Evolutionary conservation across 2,113 vertebrate species (phyloP).

Genomic region (Gambusia affinis): DNA sequence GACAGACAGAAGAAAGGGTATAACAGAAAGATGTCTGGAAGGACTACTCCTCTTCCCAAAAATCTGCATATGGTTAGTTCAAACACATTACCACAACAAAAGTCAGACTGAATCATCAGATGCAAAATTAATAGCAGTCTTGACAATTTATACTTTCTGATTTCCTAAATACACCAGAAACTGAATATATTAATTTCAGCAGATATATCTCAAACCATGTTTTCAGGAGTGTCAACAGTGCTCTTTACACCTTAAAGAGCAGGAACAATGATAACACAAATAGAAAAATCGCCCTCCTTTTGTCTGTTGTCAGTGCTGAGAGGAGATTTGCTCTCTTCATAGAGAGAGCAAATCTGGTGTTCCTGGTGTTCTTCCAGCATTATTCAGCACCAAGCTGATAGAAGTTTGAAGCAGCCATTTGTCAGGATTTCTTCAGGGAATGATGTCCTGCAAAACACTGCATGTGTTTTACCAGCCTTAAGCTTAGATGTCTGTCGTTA

Average conservation of each 20-base stretch:
- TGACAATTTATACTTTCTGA: slow-evolving; percentile 28
- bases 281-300: slow-evolving; percentile 19
- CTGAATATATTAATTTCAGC: slow-evolving; percentile 18
- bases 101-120: slow-evolving; percentile 17
- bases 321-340: slow-evolving; percentile 41
- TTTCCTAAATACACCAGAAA: slow-evolving; percentile 12
- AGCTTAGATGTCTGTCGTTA: slow-evolving; percentile 39
- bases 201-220: slow-evolving; percentile 36
- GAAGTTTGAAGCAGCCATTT: slow-evolving; percentile 42
- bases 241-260: background rate
- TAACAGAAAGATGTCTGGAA: slow-evolving; percentile 3
- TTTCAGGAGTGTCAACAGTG: background rate
- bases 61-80: background rate
- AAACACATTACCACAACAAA: slow-evolving; percentile 7
- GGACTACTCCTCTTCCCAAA: background rate
- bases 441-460: slow-evolving; percentile 35
- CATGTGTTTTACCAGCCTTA: slow-evolving; percentile 36
- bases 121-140: slow-evolving; percentile 7
- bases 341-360: too few species aligned
- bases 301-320: slow-evolving; percentile 26
- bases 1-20: background rate
- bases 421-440: slow-evolving; percentile 38
- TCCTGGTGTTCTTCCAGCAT: slow-evolving; percentile 32
- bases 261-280: slow-evolving; percentile 23
- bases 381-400: slow-evolving; percentile 21